Percentiles rank a stretch among this genome's conserved stretches.
Evolutionary conservation across 2,113 vertebrate genomes (phyloP).

Genomic region (Ophiodon elongatus): DNA sequence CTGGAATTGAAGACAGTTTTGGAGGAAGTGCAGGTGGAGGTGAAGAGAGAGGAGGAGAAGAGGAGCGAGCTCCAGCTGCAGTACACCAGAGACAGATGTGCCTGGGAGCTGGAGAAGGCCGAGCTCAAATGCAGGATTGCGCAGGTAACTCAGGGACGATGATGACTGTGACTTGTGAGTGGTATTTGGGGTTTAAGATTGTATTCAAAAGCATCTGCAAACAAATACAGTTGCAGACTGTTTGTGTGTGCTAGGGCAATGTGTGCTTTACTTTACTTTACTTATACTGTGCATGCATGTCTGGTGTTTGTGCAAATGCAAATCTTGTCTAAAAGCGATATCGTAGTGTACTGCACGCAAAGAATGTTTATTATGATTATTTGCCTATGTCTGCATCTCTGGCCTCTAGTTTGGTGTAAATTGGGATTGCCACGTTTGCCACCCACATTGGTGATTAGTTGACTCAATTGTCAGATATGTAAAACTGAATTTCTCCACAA

Average conservation of each 20-base stretch:
- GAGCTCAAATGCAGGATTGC: constrained; percentile 81
- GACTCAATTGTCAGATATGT: background rate
- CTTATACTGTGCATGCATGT: background rate
- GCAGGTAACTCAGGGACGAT: constrained; percentile 72
- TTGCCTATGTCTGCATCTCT: constrained; percentile 18
- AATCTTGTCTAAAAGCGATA: too few relatives aligned
- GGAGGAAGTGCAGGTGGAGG: constrained; percentile 81
- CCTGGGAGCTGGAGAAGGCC: constrained; percentile 84
- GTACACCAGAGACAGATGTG: constrained; percentile 81
- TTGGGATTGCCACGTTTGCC: constrained; percentile 36
- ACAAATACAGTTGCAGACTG: background rate
- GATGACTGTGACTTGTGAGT: background rate
- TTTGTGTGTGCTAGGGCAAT: constrained; percentile 4
- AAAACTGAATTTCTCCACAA: background rate
- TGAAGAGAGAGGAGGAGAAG: constrained; percentile 83
- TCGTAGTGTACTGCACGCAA: background rate
- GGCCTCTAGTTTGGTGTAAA: constrained; percentile 45
- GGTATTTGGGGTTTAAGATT: background rate
- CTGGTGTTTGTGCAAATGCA: too few relatives aligned
- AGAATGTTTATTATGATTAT: background rate
- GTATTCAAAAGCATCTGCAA: background rate
- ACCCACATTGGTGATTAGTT: constrained; percentile 9
- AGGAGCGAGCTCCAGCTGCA: constrained; percentile 81
- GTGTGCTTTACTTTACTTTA: background rate
- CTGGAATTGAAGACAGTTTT: constrained; percentile 80